A percentile compares a stretch with the other conserved stretches of the same genome.
These are phyloP conservation scores for Venustoraphidia nigricollis DNA, from an alignment of 2,888 invertebrate genomes.

Conservation along the genomic window DNA sequence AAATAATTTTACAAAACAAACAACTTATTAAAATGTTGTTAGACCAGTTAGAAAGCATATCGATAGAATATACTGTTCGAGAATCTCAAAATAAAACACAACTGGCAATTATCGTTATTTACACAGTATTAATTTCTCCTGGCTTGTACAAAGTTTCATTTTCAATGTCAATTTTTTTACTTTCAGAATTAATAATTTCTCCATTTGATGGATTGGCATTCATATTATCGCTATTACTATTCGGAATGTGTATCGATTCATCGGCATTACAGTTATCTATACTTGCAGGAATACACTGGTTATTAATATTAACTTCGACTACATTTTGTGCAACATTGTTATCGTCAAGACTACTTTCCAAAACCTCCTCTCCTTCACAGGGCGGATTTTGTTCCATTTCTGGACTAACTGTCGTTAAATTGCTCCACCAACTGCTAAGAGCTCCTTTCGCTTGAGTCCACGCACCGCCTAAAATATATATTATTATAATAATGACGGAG, in stretches of 20 bases:
- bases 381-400: slow-evolving; percentile 9
- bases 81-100: not conserved
- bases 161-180: not conserved
- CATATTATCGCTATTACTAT: too few relatives aligned
- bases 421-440: slow-evolving; percentile 75
- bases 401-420: slow-evolving; percentile 40
- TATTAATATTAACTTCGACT: not conserved
- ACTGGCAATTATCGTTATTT: not conserved
- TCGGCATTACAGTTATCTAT: not conserved
- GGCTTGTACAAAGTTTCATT: slow-evolving; percentile 8
- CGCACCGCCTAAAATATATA: slow-evolving; percentile 49
- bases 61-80: too few relatives aligned
- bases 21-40: not conserved
- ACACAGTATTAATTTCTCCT: slow-evolving; percentile 22
- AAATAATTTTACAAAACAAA: slow-evolving; percentile 1
- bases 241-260: too few relatives aligned
- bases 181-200: not conserved
- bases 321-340: not conserved
- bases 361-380: slow-evolving; percentile 11
- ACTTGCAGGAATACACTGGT: not conserved
- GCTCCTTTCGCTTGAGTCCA: slow-evolving; percentile 79
- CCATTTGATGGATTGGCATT: not conserved
- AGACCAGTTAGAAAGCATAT: too few relatives aligned
- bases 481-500: not conserved
- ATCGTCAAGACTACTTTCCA: too few relatives aligned